Evolutionary conservation across 23 tunicate species (phyloP), one percentile per base, ranked within the genome.

Genomic region (Halocynthia roretzi): DNA sequence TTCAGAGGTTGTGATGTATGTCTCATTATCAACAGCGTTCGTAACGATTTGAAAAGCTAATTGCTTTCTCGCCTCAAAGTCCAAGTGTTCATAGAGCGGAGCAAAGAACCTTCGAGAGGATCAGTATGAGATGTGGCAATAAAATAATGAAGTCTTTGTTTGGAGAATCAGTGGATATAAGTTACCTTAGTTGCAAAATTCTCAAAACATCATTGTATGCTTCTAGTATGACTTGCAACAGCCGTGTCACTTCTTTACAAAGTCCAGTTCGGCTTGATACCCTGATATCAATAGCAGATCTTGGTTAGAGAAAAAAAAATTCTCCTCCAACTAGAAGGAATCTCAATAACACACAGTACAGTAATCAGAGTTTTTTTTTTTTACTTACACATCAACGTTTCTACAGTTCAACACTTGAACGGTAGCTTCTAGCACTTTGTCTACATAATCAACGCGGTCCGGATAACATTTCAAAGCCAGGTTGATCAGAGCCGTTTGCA

Each of bases 381-480:
- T 0, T 44, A 81, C 85, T 44, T 49, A 81, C 85, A 83, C 40
- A 21, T 90, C 89, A 7, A 84, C 70, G 53, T 81, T 84, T 76
- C 89, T 52, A 11, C 76, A 80, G 12, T 82, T 85, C 73, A 93
- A 78, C 75, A 93, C 81, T 54, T 86, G 88, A 22, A 87, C 76
- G 0, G 98, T 93, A 15, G 98, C 84, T 56, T 84, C 85, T 14
- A 87, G 54, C 51, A 93, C 91, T 71, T 80, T 90, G 56, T 93
- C 87, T 21, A 93, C 84, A 67, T 86, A 93, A 75, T 86, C 93
- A 0, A 68, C 65, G 5, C 87, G 61, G 44, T 80, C 85, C 1
- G 87, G 83, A 60, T 93, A 93, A 71, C 98, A 93, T 58, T 87
- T 87, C 22, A 87, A 75, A n/a, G 98, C 98, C 51, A 93, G 75